phyloP scores from a whole-genome alignment of 1,140 invertebrate species.

The Calycopis cecrops region DNA sequence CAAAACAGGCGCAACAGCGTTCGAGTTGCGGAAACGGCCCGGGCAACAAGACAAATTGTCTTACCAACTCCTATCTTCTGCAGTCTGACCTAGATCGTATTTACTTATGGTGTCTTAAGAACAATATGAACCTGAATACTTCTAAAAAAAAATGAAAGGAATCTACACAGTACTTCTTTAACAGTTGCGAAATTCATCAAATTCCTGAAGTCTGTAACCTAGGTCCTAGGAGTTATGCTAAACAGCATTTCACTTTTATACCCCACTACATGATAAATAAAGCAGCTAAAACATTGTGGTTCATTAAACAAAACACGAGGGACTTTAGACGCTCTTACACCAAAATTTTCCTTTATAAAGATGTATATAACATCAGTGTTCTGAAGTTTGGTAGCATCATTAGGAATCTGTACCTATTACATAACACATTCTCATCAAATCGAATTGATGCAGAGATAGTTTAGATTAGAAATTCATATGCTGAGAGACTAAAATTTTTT shows the following conservation, averaged over 20 bases:
- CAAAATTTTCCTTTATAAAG: conserved; percentile 3
- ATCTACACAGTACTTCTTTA: background rate
- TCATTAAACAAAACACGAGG: background rate
- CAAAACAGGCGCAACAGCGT: no score
- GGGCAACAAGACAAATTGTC: no score
- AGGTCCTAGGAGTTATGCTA: background rate
- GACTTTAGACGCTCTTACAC: background rate
- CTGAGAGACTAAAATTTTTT: no score
- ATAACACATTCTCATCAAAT: background rate
- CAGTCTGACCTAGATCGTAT: background rate
- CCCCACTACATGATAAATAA: background rate
- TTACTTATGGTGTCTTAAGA: background rate
- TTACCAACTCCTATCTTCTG: background rate
- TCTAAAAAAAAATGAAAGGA: background rate
- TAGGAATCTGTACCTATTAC: background rate
- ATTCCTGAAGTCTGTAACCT: background rate
- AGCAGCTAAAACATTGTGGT: background rate
- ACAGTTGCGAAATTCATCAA: background rate
- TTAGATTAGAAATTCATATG: no score
- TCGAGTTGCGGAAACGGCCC: no score
- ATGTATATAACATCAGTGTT: background rate
- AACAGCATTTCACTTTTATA: background rate
- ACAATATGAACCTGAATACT: background rate
- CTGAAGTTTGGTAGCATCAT: no score
- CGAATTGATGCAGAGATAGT: no score